A percentile compares a stretch with the other conserved stretches of the same genome.
These are phyloP conservation scores for Eupsilia transversa DNA, from an alignment of 2,888 invertebrate species.

Conservation along the genomic window DNA sequence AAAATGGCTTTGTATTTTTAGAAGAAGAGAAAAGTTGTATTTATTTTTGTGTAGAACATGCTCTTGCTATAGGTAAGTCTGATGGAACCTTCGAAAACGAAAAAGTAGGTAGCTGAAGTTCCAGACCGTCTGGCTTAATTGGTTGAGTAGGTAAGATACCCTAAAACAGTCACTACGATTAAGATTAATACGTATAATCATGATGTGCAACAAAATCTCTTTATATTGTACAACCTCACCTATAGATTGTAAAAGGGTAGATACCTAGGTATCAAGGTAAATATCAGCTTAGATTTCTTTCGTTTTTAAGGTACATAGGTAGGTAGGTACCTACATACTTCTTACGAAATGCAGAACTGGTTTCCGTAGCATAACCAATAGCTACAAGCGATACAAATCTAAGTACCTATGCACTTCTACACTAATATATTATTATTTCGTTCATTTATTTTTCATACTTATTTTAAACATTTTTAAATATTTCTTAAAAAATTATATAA, in stretches of 20 bases:
- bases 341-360: no score
- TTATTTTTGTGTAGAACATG: constrained; percentile 56
- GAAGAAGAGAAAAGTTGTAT: constrained; percentile 59
- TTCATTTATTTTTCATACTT: no score
- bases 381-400: no score
- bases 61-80: constrained; percentile 31
- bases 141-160: constrained; percentile 11
- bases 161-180: constrained; percentile 11
- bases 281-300: not conserved
- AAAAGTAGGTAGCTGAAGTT: constrained; percentile 14
- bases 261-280: not conserved
- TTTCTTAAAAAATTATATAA: no score
- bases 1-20: constrained; percentile 70
- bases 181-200: constrained; percentile 33
- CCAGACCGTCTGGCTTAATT: not conserved
- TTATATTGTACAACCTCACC: no score
- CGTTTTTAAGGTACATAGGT: not conserved
- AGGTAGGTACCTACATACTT: not conserved
- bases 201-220: constrained; percentile 4
- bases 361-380: not conserved
- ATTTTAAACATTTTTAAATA: no score
- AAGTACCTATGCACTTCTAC: no score
- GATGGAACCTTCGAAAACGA: constrained; percentile 27
- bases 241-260: not conserved
- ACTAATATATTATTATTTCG: no score